phyloP scores from a whole-genome alignment of 2,888 invertebrate genomes.

The Drosophila maculinotata region DNA sequence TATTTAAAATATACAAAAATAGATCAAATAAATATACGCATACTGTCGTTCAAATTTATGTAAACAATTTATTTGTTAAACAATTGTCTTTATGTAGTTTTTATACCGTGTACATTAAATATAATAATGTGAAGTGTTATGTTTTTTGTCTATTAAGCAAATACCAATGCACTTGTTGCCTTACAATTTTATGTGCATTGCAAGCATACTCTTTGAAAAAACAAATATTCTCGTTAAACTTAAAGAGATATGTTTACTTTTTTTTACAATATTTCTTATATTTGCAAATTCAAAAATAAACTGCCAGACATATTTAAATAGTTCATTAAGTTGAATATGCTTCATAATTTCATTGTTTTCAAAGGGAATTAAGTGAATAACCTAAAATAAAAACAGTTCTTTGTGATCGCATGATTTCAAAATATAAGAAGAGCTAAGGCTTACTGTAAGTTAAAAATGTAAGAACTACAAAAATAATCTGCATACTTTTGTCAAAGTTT shows the following conservation, averaged over 20 bases:
- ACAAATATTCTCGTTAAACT: neutral
- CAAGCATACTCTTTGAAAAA: constrained; percentile 1
- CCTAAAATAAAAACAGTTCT: no score
- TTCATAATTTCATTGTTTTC: no score
- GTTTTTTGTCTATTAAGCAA: constrained; percentile 1
- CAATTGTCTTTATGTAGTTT: constrained; percentile 15
- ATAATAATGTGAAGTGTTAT: constrained; percentile 3
- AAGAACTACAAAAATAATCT: no score
- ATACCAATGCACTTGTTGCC: neutral
- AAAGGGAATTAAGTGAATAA: no score
- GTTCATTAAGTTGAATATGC: no score
- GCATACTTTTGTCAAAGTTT: no score
- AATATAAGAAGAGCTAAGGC: no score
- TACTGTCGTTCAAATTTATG: constrained; percentile 6
- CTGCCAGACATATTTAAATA: neutral
- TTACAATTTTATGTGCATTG: neutral
- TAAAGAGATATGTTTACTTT: neutral
- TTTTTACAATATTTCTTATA: constrained; percentile 1
- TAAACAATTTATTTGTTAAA: constrained; percentile 13
- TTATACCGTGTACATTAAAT: constrained; percentile 16
- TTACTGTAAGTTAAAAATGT: no score
- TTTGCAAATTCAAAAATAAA: neutral
- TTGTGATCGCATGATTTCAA: no score
- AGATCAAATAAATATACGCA: neutral
- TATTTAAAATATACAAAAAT: constrained; percentile 8